Evolutionary conservation across 2,888 invertebrate species (phyloP), one percentile per base, ranked within the genome.

Genomic region (Phengaris alcon): DNA sequence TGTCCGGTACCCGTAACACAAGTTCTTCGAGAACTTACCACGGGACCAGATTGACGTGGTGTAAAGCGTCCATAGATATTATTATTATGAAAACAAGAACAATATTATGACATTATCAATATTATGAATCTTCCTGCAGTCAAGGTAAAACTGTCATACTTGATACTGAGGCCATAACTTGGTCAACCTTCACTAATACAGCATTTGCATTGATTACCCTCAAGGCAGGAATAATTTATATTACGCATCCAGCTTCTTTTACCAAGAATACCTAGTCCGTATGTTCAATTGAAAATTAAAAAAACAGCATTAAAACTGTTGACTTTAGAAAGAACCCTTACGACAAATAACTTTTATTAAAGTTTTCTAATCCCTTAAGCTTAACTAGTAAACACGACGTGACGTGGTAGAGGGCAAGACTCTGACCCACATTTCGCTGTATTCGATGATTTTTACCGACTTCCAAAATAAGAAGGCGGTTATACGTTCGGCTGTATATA

Each of bases 131-230:
- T 64, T 64, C 64, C 35, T 12, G 35, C 64, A 35, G 64, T 64
- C 64, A 64, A 64, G 64, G 64, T 64, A 35, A 64, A 64, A 44
- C 35, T 64, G 35, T 64, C 6, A 15, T 6, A 35, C 35, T 3
- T 35, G 35, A 64, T 35, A 64, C 22, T 64, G 64, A 44, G 35
- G 64, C 13, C 35, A 64, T 15, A 64, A 22, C 35, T 64, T 64
- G 64, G 64, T 64, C 64, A 64, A 64, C 64, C 64, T 64, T 64
- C 10, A 44, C 10, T 64, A 64, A 35, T 35, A 35, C 64, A 4
- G 22, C 35, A 64, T 64, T 64, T 44, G 64, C 64, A 57, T 8
- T 35, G 35, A 64, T 64, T 22, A 64, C 6, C 35, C 59, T 64
- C 59, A 64, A 44, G 64, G 35, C 12, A 15, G 35, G 35, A 64